Evolutionary conservation across 2,797 vertebrate species (phyloP).

Genomic region (Xyrichtys novacula): DNA sequence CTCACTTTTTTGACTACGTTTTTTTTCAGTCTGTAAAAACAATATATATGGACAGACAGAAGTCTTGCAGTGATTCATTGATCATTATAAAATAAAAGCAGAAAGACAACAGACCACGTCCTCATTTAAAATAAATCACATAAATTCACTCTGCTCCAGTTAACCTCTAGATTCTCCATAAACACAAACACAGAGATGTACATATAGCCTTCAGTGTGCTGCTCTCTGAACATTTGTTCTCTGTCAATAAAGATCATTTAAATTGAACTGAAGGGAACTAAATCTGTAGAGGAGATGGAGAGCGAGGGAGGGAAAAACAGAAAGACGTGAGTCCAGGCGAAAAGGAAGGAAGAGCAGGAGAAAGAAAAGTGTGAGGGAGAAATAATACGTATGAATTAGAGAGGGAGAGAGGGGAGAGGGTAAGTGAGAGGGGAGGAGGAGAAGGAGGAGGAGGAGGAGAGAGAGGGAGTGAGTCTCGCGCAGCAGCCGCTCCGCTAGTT

Average conservation of each 20-base stretch:
- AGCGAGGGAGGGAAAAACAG: constrained; percentile 27
- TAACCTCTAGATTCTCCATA: neutral
- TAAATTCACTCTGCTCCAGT: no score
- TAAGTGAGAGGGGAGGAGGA: constrained; percentile 29
- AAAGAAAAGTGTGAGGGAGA: constrained; percentile 17
- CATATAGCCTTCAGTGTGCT: neutral
- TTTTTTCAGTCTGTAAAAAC: no score
- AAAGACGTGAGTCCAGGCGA: neutral
- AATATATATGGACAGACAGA: no score
- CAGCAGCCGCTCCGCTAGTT: constrained; percentile 51
- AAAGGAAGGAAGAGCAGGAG: neutral
- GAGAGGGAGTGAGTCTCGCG: constrained; percentile 22
- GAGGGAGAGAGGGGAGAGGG: constrained; percentile 39
- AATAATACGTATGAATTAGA: constrained; percentile 24
- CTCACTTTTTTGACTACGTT: no score
- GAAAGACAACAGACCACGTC: no score
- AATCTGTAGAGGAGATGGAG: constrained; percentile 40
- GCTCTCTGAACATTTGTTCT: neutral
- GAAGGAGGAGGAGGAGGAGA: constrained; percentile 9
- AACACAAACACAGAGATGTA: neutral
- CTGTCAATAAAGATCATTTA: constrained; percentile 42
- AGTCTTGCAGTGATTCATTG: no score
- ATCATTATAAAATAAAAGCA: no score
- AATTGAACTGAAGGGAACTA: constrained; percentile 44
- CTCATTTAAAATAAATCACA: no score